Conservation (phyloP, 2,113 vertebrate genomes). For the Numida meleagris region DNA sequence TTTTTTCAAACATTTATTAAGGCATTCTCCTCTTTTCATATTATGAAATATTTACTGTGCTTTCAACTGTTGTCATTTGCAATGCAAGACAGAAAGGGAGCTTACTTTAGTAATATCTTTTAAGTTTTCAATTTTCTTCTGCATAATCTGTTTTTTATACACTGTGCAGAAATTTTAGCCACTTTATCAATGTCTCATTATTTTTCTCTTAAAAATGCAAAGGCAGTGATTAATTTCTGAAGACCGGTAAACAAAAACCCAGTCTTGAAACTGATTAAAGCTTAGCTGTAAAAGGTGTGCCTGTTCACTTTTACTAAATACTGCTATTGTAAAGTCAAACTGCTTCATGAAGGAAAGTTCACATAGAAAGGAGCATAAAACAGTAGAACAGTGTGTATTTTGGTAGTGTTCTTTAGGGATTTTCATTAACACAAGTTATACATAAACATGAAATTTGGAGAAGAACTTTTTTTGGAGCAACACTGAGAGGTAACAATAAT, state of each 20-base stretch:
- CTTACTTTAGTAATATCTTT: conserved; percentile 32
- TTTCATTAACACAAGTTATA: neutral
- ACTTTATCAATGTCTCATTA: conserved; percentile 84
- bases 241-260: conserved; percentile 77
- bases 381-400: neutral
- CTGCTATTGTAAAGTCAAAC: neutral
- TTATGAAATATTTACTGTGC: conserved; percentile 10
- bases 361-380: neutral
- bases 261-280: conserved; percentile 71
- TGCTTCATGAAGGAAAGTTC: conserved; percentile 3
- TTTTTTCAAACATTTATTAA: conserved; percentile 3
- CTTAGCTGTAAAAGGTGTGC: conserved; percentile 30
- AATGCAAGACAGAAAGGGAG: neutral
- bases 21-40: neutral
- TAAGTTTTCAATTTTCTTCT: conserved; percentile 60
- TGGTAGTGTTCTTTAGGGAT: neutral
- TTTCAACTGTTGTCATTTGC: neutral
- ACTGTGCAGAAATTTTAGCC: conserved; percentile 72
- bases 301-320: neutral
- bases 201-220: conserved; percentile 75
- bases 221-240: conserved; percentile 83
- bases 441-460: neutral
- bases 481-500: neutral
- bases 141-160: conserved; percentile 77
- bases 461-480: neutral